These are phyloP conservation scores for Dichetophora obliterata DNA, from an alignment of 2,888 invertebrate species.

Conservation along the genomic window DNA sequence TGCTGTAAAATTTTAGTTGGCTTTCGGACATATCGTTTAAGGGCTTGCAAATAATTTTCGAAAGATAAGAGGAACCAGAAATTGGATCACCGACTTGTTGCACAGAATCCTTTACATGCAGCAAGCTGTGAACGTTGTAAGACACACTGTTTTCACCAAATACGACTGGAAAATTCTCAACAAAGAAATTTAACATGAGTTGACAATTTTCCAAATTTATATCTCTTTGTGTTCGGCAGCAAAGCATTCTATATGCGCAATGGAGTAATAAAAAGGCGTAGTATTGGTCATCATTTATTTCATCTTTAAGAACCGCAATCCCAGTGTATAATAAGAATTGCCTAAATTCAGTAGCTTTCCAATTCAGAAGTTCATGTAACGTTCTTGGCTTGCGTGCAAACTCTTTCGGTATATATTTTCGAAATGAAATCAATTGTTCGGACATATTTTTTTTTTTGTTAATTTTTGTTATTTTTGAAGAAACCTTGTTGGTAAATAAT, in stretches of 20 bases:
- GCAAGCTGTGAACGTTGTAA: conserved; percentile 4
- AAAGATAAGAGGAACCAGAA: not conserved
- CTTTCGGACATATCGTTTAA: not conserved
- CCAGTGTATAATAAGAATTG: not conserved
- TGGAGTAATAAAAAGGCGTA: conserved; percentile 1
- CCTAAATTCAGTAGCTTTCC: not conserved
- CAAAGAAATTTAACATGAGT: not conserved
- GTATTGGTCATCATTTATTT: not conserved
- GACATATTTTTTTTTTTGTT: not conserved
- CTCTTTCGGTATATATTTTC: not conserved
- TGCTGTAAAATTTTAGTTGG: no score
- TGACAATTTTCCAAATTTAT: not conserved
- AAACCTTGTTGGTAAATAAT: not conserved
- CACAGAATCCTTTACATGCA: conserved; percentile 2
- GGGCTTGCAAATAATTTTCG: conserved; percentile 5
- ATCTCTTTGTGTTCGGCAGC: not conserved
- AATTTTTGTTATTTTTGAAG: not conserved
- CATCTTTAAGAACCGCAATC: not conserved
- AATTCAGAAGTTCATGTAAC: not conserved
- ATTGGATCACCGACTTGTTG: not conserved
- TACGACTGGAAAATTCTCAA: conserved; percentile 13
- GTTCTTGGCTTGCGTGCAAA: not conserved
- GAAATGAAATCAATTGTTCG: not conserved
- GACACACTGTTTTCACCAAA: conserved; percentile 12
- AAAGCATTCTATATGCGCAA: not conserved